Conservation (phyloP, 2,888 invertebrate species). For the Hypsopygia costalis region DNA sequence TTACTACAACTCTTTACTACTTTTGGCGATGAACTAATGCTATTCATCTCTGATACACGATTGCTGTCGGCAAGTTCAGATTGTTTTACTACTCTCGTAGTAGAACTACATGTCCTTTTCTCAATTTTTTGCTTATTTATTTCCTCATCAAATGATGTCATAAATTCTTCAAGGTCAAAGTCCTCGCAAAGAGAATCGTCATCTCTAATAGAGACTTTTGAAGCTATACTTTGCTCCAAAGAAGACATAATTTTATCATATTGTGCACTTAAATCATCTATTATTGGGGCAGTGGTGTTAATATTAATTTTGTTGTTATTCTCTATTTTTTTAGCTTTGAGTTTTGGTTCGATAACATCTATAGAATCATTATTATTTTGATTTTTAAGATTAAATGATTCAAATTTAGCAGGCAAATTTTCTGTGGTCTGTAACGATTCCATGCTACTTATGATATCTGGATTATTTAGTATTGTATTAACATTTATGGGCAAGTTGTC, state of each 20-base stretch:
- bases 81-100: constrained; percentile 66
- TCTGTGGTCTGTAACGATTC: constrained; percentile 73
- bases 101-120: constrained; percentile 72
- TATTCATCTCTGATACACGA: constrained; percentile 51
- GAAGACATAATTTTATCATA: constrained; percentile 78
- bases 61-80: constrained; percentile 55
- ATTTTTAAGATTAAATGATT: constrained; percentile 59
- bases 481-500: constrained; percentile 84
- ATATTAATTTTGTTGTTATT: constrained; percentile 42
- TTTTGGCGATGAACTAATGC: constrained; percentile 58
- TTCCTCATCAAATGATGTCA: constrained; percentile 85
- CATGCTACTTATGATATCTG: constrained; percentile 75
- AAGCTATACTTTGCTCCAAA: constrained; percentile 70
- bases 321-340: constrained; percentile 36
- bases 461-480: constrained; percentile 71
- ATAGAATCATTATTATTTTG: constrained; percentile 46
- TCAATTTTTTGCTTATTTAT: constrained; percentile 64
- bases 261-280: constrained; percentile 68
- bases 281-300: constrained; percentile 43
- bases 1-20: constrained; percentile 46
- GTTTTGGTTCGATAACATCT: constrained; percentile 36
- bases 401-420: constrained; percentile 71
- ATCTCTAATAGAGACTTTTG: constrained; percentile 67
- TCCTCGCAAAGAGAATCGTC: constrained; percentile 81
- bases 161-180: constrained; percentile 83